phyloP scores from a whole-genome alignment of 2,113 vertebrate genomes.

The Chrysemys picta region DNA sequence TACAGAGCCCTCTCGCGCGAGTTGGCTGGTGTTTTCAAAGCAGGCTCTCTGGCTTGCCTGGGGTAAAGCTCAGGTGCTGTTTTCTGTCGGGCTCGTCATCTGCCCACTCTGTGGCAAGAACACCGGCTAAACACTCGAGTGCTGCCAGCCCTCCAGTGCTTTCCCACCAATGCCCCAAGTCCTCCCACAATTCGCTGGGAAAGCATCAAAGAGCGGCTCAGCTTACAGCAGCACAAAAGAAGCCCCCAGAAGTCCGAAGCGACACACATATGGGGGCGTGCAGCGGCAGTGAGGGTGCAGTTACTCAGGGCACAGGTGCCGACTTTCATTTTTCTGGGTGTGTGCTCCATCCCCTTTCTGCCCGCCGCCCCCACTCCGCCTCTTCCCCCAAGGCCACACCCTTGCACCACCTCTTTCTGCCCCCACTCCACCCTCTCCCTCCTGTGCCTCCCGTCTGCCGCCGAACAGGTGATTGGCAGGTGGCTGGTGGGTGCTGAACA shows the following conservation, averaged over 20 bases:
- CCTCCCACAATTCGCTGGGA: background rate
- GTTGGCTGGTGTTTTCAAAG: background rate
- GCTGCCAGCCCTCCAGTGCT: background rate
- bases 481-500: too few species aligned
- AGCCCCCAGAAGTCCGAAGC: background rate
- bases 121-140: too few species aligned
- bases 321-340: too few species aligned
- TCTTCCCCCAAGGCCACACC: too few species aligned
- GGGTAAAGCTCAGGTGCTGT: background rate
- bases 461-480: too few species aligned
- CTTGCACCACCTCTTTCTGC: too few species aligned
- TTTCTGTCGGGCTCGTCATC: background rate
- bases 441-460: too few species aligned
- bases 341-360: too few species aligned
- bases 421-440: too few species aligned
- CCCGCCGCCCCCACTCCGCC: too few species aligned
- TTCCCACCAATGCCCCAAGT: background rate
- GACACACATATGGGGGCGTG: background rate
- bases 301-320: background rate
- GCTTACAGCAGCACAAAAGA: background rate
- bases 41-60: background rate
- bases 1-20: background rate
- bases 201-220: background rate
- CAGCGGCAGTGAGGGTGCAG: background rate
- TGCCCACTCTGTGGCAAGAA: background rate